phyloP scores from a whole-genome alignment of 2,888 invertebrate genomes.

The Tipula lateralis region DNA sequence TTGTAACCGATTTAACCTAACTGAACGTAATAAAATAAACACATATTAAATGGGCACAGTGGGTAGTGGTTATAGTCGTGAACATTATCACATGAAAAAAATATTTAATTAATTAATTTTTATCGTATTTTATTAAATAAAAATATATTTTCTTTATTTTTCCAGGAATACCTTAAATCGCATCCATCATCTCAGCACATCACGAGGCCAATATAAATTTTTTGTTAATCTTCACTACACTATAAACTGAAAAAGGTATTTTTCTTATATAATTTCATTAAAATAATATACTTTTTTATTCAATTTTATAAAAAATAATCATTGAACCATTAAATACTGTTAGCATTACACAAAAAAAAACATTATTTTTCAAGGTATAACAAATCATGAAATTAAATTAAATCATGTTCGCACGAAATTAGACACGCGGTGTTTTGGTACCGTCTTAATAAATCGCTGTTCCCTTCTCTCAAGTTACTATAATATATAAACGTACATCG shows the following conservation, averaged over 20 bases:
- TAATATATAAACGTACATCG: background rate
- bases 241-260: background rate
- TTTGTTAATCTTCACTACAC: background rate
- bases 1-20: no score
- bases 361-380: background rate
- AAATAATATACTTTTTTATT: background rate
- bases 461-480: background rate
- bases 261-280: background rate
- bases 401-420: slow-evolving; percentile 24
- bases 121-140: background rate
- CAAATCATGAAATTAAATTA: slow-evolving; percentile 24
- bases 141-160: background rate
- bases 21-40: no score
- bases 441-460: background rate
- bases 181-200: background rate
- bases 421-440: background rate
- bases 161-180: background rate
- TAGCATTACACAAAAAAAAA: background rate
- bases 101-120: background rate
- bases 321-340: slow-evolving; percentile 19
- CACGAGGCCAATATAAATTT: background rate
- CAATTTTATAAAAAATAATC: background rate
- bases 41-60: no score
- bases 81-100: background rate
- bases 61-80: background rate